Conservation (phyloP, 2,797 vertebrate genomes). For the Taenioides sp. region DNA sequence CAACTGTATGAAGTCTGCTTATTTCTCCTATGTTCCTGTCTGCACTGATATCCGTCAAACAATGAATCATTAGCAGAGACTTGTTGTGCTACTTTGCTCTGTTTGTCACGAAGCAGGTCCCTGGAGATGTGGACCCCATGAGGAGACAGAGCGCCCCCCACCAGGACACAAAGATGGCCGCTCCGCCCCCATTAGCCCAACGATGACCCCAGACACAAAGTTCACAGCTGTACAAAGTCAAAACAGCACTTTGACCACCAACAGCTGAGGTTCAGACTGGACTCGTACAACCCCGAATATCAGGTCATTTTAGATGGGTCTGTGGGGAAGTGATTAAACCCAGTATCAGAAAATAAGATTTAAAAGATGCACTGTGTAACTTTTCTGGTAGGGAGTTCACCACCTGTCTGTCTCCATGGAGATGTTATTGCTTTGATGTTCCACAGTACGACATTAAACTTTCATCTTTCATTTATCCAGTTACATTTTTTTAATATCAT, state of each 20-base stretch:
- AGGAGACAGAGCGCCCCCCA: neutral
- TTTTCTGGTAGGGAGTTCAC: neutral
- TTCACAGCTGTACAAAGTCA: constrained; percentile 7
- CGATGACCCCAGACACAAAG: neutral
- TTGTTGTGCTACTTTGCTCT: neutral
- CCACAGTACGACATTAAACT: neutral
- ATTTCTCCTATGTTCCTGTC: neutral
- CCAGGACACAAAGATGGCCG: constrained; percentile 1
- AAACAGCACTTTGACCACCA: neutral
- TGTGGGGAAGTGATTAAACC: neutral
- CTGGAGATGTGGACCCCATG: neutral
- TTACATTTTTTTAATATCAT: too few species aligned
- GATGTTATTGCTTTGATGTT: neutral
- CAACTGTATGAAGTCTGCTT: neutral
- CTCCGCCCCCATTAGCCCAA: neutral
- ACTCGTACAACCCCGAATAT: neutral
- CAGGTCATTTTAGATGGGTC: neutral
- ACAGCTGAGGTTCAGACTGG: constrained; percentile 1
- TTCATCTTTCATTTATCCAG: neutral
- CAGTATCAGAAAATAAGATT: neutral
- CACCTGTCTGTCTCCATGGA: neutral
- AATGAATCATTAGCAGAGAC: neutral
- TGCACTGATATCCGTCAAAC: neutral
- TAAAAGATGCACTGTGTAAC: neutral
- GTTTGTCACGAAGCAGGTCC: constrained; percentile 4